Base-by-base conservation (phyloP, 2,797 vertebrate genomes). In the Sebastes iracundus region DNA sequence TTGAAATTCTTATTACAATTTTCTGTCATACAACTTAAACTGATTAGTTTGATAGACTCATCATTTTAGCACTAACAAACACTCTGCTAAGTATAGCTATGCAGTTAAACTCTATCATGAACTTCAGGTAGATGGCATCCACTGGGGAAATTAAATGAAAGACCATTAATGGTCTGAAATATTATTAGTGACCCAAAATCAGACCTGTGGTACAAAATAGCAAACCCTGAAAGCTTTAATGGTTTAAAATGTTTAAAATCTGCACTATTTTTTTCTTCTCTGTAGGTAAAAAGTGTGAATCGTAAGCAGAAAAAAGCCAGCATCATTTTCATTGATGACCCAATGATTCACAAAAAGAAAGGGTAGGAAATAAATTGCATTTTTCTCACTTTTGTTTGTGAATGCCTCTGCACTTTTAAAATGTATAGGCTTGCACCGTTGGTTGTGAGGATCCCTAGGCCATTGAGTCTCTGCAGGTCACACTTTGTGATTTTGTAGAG, bases 281-380 rank as follows among this genome's bases (percentile, higher is more conserved):
- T 60, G 53, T 89, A 99, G 96, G 96, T 99, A 0, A 99, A 97
- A 90, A 94, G 88, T 3, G 95, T 99, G 68, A 95, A 95, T 75
- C 85, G 73, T 70, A 99, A 97, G 75, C 90, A 86, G 6, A 96
- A 83, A 60, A 98, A 95, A 87, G 97, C 97, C 12, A 97, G 93
- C n/a, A 94, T 99, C 67, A 30, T 97, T 62, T 96, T 98, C 20
- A 94, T 99, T 71, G 97, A 98, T 18, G 80, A 92, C 35, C 79
- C 72, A 16, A 87, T 92, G 10, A 87, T 90, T 69, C 83, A 93
- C 66, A 88, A 89, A 65, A 95, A 94, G 25, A 95, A 90, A 80
- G 95, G 96, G 96, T 97, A 91, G 46, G 90, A 60, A 81, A 59
- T 46, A 1, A 52, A 18, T 49, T 58, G 0, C 23, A 1, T 60